Evolutionary conservation across 2,113 vertebrate genomes (phyloP).

Genomic region (Centropus bengalensis): DNA sequence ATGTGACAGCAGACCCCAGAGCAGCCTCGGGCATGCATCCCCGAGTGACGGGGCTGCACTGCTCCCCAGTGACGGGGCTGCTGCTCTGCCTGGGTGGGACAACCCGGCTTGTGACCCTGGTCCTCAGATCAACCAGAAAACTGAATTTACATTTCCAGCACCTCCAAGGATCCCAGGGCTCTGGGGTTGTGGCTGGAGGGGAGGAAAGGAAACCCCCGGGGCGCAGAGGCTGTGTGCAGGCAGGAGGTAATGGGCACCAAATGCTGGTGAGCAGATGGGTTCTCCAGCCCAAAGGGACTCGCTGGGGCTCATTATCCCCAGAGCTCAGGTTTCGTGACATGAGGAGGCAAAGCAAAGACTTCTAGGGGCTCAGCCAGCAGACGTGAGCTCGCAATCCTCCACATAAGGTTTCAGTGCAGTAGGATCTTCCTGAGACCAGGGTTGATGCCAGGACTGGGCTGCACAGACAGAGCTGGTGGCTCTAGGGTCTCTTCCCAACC

Average conservation of each 20-base stretch:
- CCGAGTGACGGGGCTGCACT: no score
- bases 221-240: neutral
- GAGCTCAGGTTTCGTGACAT: neutral
- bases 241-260: neutral
- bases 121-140: neutral
- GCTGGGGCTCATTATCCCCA: neutral
- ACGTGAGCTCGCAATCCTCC: neutral
- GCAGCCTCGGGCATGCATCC: neutral
- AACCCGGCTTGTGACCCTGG: accelerated
- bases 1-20: neutral
- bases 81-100: neutral
- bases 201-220: neutral
- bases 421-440: neutral
- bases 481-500: no score
- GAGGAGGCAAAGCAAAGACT: accelerated
- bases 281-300: neutral
- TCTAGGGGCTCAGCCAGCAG: neutral
- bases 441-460: neutral
- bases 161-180: neutral
- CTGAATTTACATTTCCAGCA: neutral
- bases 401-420: neutral
- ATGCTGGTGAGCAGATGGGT: neutral
- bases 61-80: neutral
- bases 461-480: no score
- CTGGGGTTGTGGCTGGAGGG: neutral